Evolutionary conservation across 2,113 vertebrate species (phyloP), one percentile per base, ranked within the genome.

Genomic region (Zapornia atra): DNA sequence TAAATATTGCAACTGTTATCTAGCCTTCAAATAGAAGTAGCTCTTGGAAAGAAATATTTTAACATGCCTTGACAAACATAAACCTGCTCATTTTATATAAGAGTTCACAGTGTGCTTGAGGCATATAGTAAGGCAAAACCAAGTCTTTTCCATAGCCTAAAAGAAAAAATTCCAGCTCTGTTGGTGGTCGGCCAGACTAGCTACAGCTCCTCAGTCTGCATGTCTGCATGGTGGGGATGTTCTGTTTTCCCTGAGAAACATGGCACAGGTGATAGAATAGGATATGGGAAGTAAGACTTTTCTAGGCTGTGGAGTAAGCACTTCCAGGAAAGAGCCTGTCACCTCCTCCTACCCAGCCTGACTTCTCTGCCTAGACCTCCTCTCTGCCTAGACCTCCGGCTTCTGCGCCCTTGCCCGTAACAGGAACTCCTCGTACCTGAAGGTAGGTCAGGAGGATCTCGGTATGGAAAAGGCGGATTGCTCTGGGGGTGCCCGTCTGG

Each of bases 11-110:
- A 90, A 93, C 93, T 93, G 92, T 82, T 97, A 80, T 51, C 64
- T 70, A 83, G 56, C 46, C 54, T 83, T 92, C 88, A 93, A 70
- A 93, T 54, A 82, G 73, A 85, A 72, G 51, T 48, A 73, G 70
- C n/a, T 88, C 36, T 82, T 91, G 75, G 89, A 94, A 89, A 85
- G 61, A 72, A 76, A 36, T 95, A 54, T 70, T 95, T 73, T 88
- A 90, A 90, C 87, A 8, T 86, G 94, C 60, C 92, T 90, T 93
- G 82, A 94, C 93, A 94, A 86, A 94, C 56, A 40, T 65, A 92
- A 95, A 73, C 71, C 76, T 77, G 84, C 63, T 91, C 13, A 28
- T 54, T 85, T 90, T 54, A 40, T 73, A 50, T 25, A 26, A 46
- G 87, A 82, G 92, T 54, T 92, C 63, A 66, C 17, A 21, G 59